These are phyloP conservation scores for Drosophila asahinai DNA, from an alignment of 1,140 invertebrate species.

Conservation along the genomic window DNA sequence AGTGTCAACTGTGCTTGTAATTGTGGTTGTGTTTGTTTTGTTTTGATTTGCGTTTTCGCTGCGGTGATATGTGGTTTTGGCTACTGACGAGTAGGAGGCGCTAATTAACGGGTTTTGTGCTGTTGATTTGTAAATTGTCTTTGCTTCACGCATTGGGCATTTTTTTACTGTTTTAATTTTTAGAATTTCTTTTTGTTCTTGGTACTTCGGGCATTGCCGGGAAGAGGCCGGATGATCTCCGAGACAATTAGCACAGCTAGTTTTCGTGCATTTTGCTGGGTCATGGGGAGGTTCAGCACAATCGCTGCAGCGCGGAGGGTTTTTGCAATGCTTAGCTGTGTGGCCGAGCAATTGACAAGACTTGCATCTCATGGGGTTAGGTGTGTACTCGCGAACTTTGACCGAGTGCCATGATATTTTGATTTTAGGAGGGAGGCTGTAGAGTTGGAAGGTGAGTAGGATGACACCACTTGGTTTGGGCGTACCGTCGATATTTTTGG, in stretches of 20 bases:
- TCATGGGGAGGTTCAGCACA: neutral
- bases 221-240: neutral
- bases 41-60: no score
- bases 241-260: neutral
- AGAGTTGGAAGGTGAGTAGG: conserved; percentile 12
- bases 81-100: no score
- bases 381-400: conserved; percentile 13
- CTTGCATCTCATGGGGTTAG: neutral
- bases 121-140: no score
- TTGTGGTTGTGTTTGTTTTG: no score
- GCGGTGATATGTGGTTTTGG: no score
- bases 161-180: no score
- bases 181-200: neutral
- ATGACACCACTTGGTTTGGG: conserved; percentile 20
- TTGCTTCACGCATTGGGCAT: no score
- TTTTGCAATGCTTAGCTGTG: conserved; percentile 10
- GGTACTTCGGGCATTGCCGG: conserved; percentile 1
- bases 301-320: neutral
- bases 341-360: conserved; percentile 12
- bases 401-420: conserved; percentile 16
- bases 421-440: conserved; percentile 9
- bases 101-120: no score
- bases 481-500: neutral
- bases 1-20: no score
- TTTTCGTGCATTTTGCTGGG: neutral